phyloP scores from a whole-genome alignment of 2,888 invertebrate genomes.

The Plebejus argus region DNA sequence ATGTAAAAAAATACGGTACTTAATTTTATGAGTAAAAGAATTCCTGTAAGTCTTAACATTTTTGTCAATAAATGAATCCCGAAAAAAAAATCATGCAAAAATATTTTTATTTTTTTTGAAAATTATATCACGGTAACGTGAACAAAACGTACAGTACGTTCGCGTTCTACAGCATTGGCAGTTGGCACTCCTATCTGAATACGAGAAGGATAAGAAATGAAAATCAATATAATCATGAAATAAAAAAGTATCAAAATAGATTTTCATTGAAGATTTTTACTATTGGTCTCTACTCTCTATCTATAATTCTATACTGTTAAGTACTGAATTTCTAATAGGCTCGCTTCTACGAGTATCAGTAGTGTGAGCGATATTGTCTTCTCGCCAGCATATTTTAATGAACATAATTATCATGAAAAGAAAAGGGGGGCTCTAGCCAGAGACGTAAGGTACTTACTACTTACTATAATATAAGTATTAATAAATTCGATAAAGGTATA shows the following conservation, averaged over 20 bases:
- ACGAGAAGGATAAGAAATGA: neutral
- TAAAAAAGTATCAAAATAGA: slow-evolving; percentile 33
- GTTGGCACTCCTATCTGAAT: too few relatives aligned
- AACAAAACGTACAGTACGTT: neutral
- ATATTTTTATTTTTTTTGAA: neutral
- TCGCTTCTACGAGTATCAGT: neutral
- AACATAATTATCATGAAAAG: neutral
- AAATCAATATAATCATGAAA: slow-evolving; percentile 21
- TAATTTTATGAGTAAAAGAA: neutral
- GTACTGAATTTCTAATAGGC: neutral
- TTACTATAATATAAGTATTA: neutral
- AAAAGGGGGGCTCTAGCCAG: neutral
- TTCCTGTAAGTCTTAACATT: neutral
- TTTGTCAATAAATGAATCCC: slow-evolving; percentile 8
- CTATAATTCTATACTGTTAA: too few relatives aligned
- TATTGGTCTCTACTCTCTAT: neutral
- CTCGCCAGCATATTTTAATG: neutral
- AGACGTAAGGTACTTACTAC: neutral
- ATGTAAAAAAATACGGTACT: neutral
- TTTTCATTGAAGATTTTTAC: neutral
- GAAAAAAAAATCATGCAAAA: slow-evolving; percentile 30
- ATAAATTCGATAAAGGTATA: neutral
- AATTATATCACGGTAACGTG: slow-evolving; percentile 9
- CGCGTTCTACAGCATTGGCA: neutral
- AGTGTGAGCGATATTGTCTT: neutral